Conservation (phyloP, 2,888 invertebrate species). For the Sarcophaga carnaria region DNA sequence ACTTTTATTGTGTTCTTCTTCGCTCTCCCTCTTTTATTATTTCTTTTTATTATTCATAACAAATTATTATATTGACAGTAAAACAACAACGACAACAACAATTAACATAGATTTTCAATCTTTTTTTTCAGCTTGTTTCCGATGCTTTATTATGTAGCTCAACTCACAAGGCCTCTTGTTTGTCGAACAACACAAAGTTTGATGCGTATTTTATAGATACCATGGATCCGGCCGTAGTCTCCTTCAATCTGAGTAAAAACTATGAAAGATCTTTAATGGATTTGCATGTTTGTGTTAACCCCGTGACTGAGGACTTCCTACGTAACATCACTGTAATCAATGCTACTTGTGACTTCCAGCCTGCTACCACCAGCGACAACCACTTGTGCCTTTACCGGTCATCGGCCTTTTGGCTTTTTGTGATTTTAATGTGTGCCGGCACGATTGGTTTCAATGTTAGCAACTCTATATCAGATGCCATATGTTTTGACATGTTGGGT, state of each 20-base stretch:
- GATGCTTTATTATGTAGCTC: constrained; percentile 69
- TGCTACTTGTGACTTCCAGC: constrained; percentile 69
- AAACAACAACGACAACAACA: background rate
- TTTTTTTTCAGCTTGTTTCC: constrained; percentile 56
- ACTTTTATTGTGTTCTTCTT: too few species aligned
- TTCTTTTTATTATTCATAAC: too few species aligned
- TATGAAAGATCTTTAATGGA: constrained; percentile 39
- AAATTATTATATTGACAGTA: too few species aligned
- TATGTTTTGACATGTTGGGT: constrained; percentile 93
- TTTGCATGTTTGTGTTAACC: constrained; percentile 58
- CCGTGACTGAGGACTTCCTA: background rate
- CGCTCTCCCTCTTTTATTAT: too few species aligned
- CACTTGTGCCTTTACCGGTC: constrained; percentile 83
- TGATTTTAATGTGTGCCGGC: constrained; percentile 87
- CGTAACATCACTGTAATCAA: constrained; percentile 7
- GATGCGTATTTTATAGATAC: constrained; percentile 70
- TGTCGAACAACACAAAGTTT: constrained; percentile 48
- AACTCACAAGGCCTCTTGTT: constrained; percentile 70
- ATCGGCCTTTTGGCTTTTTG: constrained; percentile 88
- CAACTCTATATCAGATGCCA: constrained; percentile 93
- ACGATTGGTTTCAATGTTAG: constrained; percentile 92
- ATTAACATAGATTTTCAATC: background rate
- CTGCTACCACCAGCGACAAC: constrained; percentile 57
- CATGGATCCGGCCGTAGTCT: constrained; percentile 7
- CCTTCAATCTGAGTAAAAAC: constrained; percentile 44